Conservation (phyloP, 2,797 vertebrate species). For the Balearica regulorum region DNA sequence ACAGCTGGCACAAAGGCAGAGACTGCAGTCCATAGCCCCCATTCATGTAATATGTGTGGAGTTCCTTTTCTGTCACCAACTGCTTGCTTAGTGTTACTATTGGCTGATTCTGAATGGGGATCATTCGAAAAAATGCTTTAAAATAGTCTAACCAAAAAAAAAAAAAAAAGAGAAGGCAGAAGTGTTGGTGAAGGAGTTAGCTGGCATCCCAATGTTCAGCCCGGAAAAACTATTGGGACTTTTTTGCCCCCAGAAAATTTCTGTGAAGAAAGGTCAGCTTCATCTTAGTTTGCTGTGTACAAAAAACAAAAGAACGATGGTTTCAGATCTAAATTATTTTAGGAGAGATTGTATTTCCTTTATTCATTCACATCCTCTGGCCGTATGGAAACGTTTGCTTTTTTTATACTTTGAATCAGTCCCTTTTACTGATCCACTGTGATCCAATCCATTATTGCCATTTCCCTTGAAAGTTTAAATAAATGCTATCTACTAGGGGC, state of each 20-base stretch:
- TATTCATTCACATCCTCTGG: not conserved
- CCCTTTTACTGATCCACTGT: not conserved
- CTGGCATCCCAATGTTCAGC: not conserved
- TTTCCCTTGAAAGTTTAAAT: conserved; percentile 36
- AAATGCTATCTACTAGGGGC: conserved; percentile 1
- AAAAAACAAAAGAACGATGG: not conserved
- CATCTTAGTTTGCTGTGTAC: not conserved
- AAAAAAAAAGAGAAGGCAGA: not conserved
- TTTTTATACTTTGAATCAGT: conserved; percentile 23
- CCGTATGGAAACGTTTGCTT: not conserved
- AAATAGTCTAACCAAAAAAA: not conserved
- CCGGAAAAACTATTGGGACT: not conserved
- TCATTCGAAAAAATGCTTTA: conserved; percentile 6
- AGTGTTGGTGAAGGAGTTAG: not conserved
- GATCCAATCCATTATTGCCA: conserved; percentile 1
- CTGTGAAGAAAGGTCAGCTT: not conserved
- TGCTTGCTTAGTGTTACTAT: conserved; percentile 53
- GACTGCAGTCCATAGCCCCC: conserved; percentile 51
- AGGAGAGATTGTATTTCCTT: conserved; percentile 24
- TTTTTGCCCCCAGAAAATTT: not conserved
- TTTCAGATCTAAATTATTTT: conserved; percentile 20
- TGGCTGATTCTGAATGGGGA: conserved; percentile 4
- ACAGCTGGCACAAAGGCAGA: conserved; percentile 76
- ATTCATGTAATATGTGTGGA: conserved; percentile 61
- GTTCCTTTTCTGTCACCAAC: conserved; percentile 67